Conservation (phyloP, 2,797 vertebrate species). For the Chelonia mydas region DNA sequence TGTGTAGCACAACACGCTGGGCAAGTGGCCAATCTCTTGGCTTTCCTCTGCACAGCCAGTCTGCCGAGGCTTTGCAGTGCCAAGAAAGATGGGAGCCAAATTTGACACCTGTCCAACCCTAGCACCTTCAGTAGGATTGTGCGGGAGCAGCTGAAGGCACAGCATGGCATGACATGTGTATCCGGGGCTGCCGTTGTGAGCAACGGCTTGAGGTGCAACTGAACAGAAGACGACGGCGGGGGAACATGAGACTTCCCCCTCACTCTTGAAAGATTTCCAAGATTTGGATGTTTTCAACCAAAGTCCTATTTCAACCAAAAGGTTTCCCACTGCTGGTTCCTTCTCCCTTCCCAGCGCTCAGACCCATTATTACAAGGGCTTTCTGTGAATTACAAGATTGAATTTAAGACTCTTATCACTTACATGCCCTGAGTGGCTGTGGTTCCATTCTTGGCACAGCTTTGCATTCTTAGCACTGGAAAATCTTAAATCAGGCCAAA, state of each 20-base stretch:
- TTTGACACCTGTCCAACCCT: neutral
- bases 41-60: slow-evolving; percentile 49
- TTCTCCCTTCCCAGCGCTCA: neutral
- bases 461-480: slow-evolving; percentile 54
- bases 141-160: accelerated
- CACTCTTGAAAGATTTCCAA: neutral
- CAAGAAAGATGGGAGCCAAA: neutral
- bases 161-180: neutral
- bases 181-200: neutral
- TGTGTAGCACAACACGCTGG: slow-evolving; percentile 45
- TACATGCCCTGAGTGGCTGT: neutral
- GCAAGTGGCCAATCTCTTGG: slow-evolving; percentile 67
- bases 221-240: neutral
- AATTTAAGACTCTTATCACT: slow-evolving; percentile 39
- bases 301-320: accelerated
- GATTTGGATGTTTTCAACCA: neutral
- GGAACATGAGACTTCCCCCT: neutral
- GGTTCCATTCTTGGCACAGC: slow-evolving; percentile 19
- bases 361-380: neutral
- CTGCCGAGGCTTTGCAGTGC: neutral
- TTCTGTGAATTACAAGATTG: accelerated
- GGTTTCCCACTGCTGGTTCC: neutral
- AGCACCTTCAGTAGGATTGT: accelerated
- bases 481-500: slow-evolving; percentile 50
- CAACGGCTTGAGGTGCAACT: neutral